Conservation (phyloP, 2,113 vertebrate species). For the Marmota monax region DNA sequence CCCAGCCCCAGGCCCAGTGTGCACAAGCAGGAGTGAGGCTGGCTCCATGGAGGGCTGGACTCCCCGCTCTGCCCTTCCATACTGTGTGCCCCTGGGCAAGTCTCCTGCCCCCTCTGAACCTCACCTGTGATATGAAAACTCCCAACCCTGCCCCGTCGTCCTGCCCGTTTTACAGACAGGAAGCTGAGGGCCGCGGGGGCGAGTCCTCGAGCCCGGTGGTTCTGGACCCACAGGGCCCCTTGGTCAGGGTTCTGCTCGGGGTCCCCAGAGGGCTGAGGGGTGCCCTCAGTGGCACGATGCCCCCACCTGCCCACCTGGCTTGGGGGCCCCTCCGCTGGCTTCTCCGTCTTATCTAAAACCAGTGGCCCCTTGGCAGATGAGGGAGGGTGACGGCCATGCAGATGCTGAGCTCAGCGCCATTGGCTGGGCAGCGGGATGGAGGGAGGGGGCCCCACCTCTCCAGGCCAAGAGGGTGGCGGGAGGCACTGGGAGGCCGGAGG, state of each 20-base stretch:
- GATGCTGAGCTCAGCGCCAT: constrained; percentile 85
- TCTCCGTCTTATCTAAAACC: constrained; percentile 82
- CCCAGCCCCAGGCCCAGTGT: too few species aligned
- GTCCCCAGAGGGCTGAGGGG: not conserved
- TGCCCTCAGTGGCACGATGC: not conserved
- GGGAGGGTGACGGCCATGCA: not conserved
- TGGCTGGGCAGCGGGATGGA: constrained; percentile 56
- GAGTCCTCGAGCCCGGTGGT: too few species aligned
- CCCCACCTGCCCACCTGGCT: not conserved
- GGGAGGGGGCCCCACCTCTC: not conserved
- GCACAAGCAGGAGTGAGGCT: too few species aligned
- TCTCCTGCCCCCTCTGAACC: not conserved
- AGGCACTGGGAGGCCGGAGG: too few species aligned
- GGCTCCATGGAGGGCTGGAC: too few species aligned
- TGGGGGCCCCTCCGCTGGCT: not conserved
- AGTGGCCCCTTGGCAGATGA: constrained; percentile 50
- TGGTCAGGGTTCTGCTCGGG: too few species aligned
- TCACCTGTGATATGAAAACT: not conserved
- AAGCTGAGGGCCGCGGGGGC: not conserved
- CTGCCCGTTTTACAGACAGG: not conserved
- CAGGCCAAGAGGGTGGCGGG: not conserved
- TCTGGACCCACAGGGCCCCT: too few species aligned
- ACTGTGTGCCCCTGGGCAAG: not conserved
- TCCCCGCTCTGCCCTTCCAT: not conserved
- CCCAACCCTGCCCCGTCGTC: not conserved